Evolutionary conservation across 2,888 invertebrate species (phyloP).

Genomic region (Apodemia hepburni): DNA sequence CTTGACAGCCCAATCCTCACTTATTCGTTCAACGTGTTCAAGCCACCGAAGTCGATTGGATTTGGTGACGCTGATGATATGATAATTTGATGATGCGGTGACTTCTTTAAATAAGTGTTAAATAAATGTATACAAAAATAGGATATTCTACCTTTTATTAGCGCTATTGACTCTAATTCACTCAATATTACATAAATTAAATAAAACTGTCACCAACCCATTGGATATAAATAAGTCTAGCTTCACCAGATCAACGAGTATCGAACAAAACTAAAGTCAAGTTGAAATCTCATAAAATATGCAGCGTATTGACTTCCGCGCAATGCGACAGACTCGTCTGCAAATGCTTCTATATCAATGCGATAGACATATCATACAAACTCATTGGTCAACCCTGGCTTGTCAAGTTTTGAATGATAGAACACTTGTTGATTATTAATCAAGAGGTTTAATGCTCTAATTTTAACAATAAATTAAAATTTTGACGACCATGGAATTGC

Average conservation of each 20-base stretch:
- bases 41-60: no score
- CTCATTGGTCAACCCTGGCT: neutral
- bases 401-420: neutral
- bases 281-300: conserved; percentile 67
- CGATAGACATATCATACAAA: neutral
- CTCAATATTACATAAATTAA: conserved; percentile 9
- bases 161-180: neutral
- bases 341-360: conserved; percentile 32
- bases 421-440: no score
- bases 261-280: conserved; percentile 31
- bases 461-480: no score
- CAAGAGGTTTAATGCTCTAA: no score
- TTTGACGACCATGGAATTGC: no score
- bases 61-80: no score
- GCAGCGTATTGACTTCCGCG: conserved; percentile 67
- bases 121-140: no score
- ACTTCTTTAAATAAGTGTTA: no score
- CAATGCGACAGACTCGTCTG: conserved; percentile 60
- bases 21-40: no score
- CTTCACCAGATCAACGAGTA: conserved; percentile 13
- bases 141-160: no score
- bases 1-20: no score
- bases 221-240: conserved; percentile 2
- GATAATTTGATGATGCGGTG: no score
- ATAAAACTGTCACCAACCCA: conserved; percentile 28